Percentiles rank a stretch among this genome's conserved stretches.
phyloP scores from a whole-genome alignment of 2,797 vertebrate genomes.

The Cynopterus sphinx region DNA sequence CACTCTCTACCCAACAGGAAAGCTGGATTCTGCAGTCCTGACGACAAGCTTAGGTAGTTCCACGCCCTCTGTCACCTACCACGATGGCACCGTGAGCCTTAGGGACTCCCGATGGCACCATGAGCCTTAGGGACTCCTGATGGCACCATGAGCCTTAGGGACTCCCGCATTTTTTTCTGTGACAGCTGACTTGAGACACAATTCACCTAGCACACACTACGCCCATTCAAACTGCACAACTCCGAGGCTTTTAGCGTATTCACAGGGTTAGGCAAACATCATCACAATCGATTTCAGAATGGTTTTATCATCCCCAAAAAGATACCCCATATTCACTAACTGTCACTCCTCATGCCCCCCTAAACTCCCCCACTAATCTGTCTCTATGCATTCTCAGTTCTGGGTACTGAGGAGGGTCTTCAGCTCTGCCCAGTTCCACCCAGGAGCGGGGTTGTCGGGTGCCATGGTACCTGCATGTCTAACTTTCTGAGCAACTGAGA shows the following conservation, averaged over 20 bases:
- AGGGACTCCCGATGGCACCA: no score
- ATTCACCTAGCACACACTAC: not conserved
- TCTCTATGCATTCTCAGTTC: not conserved
- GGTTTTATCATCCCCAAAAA: not conserved
- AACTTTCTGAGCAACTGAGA: not conserved
- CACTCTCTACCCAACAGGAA: not conserved
- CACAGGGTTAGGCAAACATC: no score
- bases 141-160: not conserved
- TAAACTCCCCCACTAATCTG: not conserved
- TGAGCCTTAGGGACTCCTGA: no score
- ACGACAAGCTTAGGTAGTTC: not conserved
- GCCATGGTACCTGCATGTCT: not conserved
- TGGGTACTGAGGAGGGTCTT: no score
- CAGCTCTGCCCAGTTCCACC: not conserved
- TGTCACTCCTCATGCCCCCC: not conserved
- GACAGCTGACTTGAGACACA: not conserved
- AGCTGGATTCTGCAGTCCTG: not conserved
- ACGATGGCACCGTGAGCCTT: not conserved
- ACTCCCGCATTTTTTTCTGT: not conserved
- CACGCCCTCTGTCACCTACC: not conserved
- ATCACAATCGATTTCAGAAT: no score
- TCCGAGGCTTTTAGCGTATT: not conserved
- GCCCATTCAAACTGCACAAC: not conserved
- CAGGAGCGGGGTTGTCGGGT: not conserved
- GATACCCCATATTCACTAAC: not conserved